These are phyloP conservation scores for Neodiprion fabricii DNA, from an alignment of 1,140 invertebrate genomes.

Conservation along the genomic window DNA sequence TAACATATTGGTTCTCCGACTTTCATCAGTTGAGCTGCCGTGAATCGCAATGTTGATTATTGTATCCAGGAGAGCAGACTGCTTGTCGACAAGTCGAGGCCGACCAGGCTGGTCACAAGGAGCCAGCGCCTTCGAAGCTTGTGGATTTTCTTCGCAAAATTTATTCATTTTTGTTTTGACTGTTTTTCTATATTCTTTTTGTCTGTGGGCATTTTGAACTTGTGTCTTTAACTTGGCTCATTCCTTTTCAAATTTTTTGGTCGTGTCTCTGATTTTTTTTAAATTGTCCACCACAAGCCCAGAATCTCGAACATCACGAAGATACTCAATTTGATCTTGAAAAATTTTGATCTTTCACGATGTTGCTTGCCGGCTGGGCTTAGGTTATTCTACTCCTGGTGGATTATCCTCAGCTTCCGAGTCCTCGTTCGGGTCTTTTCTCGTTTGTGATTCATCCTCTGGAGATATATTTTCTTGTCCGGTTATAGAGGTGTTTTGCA, in stretches of 20 bases:
- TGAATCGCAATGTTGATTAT: constrained; percentile 43
- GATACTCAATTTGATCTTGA: no score
- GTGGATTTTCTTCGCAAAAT: no score
- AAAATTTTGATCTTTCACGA: no score
- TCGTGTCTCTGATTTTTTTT: neutral
- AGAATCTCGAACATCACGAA: no score
- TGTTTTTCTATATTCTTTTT: no score
- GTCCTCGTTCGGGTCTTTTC: neutral
- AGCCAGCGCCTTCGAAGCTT: no score
- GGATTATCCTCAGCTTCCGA: neutral
- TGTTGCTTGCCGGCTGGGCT: no score
- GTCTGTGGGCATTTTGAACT: no score
- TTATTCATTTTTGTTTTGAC: no score
- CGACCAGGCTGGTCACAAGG: constrained; percentile 4
- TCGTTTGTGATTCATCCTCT: neutral
- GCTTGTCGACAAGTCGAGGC: constrained; percentile 25
- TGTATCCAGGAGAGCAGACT: constrained; percentile 41
- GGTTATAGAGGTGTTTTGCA: neutral
- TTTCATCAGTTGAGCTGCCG: constrained; percentile 44
- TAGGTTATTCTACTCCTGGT: neutral
- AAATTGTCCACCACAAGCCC: neutral
- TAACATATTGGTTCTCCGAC: constrained; percentile 40
- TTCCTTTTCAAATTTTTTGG: no score
- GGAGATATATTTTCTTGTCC: neutral
- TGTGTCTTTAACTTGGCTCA: no score